Percentiles rank a stretch among this genome's conserved stretches.
phyloP scores from a whole-genome alignment of 2,113 vertebrate genomes.

The Heloderma charlesbogerti region DNA sequence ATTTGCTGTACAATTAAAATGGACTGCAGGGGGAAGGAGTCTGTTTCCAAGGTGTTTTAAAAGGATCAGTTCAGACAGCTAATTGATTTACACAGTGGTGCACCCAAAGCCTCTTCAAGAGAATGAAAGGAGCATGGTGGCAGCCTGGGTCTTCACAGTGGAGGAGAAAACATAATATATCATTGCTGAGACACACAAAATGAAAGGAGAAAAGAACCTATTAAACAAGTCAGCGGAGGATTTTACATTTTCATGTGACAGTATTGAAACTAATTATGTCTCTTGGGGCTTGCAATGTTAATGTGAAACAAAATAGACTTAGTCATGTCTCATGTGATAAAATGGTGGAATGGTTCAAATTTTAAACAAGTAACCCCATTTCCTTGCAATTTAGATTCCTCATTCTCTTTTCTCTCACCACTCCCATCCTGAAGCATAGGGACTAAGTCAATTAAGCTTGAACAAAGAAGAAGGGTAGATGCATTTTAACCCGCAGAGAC shows the following conservation, averaged over 20 bases:
- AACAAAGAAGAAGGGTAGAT: slow-evolving; percentile 16
- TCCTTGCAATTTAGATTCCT: not conserved
- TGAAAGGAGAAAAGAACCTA: not conserved
- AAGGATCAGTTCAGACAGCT: slow-evolving; percentile 47
- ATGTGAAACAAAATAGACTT: not conserved
- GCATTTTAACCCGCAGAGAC: slow-evolving; percentile 12
- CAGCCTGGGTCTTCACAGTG: slow-evolving; percentile 28
- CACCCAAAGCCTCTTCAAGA: slow-evolving; percentile 16
- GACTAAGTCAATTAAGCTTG: not conserved
- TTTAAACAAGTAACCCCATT: not conserved
- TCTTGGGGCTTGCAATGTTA: not conserved
- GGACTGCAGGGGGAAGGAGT: slow-evolving; percentile 22
- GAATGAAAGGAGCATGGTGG: slow-evolving; percentile 36
- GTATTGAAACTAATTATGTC: slow-evolving; percentile 35
- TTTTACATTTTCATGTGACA: slow-evolving; percentile 12
- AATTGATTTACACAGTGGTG: slow-evolving; percentile 33
- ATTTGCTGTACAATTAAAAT: slow-evolving; percentile 59
- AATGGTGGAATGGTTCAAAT: not conserved
- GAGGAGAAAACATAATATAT: not conserved
- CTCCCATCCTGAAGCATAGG: not conserved
- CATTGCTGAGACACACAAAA: not conserved
- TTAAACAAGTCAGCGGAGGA: not conserved
- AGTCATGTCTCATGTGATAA: slow-evolving; percentile 7
- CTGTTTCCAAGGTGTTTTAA: slow-evolving; percentile 47
- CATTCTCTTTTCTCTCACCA: not conserved